Evolutionary conservation across 2,888 invertebrate species (phyloP), one percentile per base, ranked within the genome.

Genomic region (Rhaphigaster nebulosa): DNA sequence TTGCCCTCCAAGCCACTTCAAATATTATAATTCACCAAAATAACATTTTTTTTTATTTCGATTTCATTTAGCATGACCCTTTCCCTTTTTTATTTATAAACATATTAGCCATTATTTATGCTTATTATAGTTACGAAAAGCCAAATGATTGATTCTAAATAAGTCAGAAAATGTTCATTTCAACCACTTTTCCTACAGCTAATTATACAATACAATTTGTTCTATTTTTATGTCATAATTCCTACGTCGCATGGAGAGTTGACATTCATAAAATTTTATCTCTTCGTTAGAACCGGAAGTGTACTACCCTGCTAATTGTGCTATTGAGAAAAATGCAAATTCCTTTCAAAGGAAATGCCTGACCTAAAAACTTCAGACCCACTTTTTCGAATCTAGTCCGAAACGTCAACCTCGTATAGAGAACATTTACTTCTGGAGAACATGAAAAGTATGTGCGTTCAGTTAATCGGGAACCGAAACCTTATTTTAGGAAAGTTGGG

Each of bases 371-470:
- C 70, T 8, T 76, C 34, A 76, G 29, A 38, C 70, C 70, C 23
- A 38, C 20, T 76, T 76, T 29, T 3, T 38, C 34, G 20, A 76
- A 76, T 76, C 34, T 34, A 23, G 38, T 10, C 20, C 38, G 23
- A 76, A 76, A 76, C 38, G 15, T 76, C 70, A 18, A 76, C 23
- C 38, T 20, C 70, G 38, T 23, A 6, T 2, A 34, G 23, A 23
- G 18, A 38, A 34, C 38, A 76, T 38, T 76, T 76, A 76, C 70
- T 8, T 8, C 38, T 1, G 1, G 5, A 70, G 34, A 70, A 70
- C 70, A 70, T 70, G 70, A 38, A 60, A 76, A 76, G 70, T 38
- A 76, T 38, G 38, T 76, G 70, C 70, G 70, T 76, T 76, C 23
- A 34, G 70, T 76, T 76, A 76, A 76, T 34, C 38, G 38, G 1